phyloP scores from a whole-genome alignment of 2,888 invertebrate species.

The Timema podura region DNA sequence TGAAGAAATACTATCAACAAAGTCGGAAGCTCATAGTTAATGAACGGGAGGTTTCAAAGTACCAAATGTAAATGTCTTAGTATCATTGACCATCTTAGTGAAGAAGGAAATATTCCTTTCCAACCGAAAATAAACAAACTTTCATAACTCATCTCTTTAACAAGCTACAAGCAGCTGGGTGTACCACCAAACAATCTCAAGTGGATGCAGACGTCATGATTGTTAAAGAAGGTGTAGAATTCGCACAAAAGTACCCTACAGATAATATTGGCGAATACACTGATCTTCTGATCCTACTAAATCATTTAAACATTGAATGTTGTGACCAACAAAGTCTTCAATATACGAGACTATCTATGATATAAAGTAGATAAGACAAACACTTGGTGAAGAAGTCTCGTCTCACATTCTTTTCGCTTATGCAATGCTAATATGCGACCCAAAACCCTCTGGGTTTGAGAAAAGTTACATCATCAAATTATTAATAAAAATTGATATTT shows the following conservation, averaged over 20 bases:
- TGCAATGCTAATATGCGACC: not conserved
- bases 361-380: not conserved
- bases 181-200: too few relatives aligned
- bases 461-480: not conserved
- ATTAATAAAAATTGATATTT: not conserved
- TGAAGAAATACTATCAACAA: not conserved
- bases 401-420: slow-evolving; percentile 11
- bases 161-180: slow-evolving; percentile 12
- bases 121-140: not conserved
- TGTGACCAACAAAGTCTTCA: not conserved
- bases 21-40: not conserved
- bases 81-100: not conserved
- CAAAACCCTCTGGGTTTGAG: not conserved
- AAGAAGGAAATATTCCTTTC: not conserved
- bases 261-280: not conserved
- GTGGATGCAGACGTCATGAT: slow-evolving; percentile 6
- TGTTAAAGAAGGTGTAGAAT: too few relatives aligned
- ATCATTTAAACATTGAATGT: not conserved
- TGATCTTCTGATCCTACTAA: slow-evolving; percentile 4
- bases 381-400: slow-evolving; percentile 7
- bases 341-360: not conserved
- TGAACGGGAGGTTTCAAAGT: not conserved
- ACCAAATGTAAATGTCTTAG: not conserved
- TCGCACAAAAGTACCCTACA: slow-evolving; percentile 1
- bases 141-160: not conserved